Evolutionary conservation across 1,140 invertebrate genomes (phyloP), one percentile per base, ranked within the genome.

Genomic region (Drosophila sp.): DNA sequence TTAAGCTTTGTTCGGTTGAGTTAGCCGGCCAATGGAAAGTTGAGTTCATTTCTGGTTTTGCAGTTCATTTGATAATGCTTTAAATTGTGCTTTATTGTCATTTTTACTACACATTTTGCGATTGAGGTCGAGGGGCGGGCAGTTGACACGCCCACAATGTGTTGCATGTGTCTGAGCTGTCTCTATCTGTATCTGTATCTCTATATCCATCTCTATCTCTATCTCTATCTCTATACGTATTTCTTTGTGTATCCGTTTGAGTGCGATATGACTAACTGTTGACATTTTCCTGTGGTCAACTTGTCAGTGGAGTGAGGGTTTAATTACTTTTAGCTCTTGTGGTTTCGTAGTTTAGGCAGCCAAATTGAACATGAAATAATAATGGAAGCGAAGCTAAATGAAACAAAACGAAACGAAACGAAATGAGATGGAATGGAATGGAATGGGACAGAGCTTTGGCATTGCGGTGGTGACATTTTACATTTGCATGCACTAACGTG

Each of bases 341-440:
- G 72, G 77, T 58, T 76, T 71, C 40, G 27, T 58, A 63, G 27
- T 74, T 59, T 57, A 11, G 53, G 46, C 66, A 74, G 72, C 9
- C 18, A 58, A 72, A 80, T 71, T 63, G 62, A 45, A 72, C 59
- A 80, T 80, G 72, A 66, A 70, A 46, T 38, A 63, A 45, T 63
- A 54, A 63, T 70, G 36, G 18, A 43, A 59, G 8, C 14, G 45
- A n/a, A 40, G 25, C 8, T n/a, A 13, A 11, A 11, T 11, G n/a
- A 41, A 13, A 13, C n/a, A 4, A 7, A 3, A 11, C 1, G 0
- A 11, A 2, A 11, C 1, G 0, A 11, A 14, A 7, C 13, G 27
- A 7, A 6, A 40, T 29, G 18, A 29, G 21, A 13, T 0, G 34
- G 34, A n/a, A 11, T 2, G 34, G 7, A 36, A 11, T 1, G 1